A percentile compares a stretch with the other conserved stretches of the same genome.
phyloP scores from a whole-genome alignment of 2,797 vertebrate genomes.

The Anguilla obscura region DNA sequence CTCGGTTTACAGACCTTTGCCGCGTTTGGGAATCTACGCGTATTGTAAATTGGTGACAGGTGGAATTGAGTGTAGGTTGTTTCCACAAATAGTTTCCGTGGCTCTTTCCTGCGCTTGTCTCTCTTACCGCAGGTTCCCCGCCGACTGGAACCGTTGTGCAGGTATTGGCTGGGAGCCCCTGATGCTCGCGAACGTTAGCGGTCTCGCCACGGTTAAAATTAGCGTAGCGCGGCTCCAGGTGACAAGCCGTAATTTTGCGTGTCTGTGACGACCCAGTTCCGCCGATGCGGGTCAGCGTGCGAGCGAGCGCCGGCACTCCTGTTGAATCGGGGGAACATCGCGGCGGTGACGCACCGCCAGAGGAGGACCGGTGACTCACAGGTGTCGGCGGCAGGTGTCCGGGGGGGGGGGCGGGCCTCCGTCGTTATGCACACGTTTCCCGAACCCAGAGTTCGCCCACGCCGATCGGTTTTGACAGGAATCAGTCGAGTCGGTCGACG shows the following conservation, averaged over 20 bases:
- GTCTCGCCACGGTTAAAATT: background rate
- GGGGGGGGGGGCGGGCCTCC: background rate
- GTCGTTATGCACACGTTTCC: background rate
- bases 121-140: background rate
- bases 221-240: background rate
- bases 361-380: background rate
- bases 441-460: background rate
- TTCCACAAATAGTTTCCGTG: background rate
- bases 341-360: background rate
- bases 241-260: background rate
- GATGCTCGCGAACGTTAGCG: background rate
- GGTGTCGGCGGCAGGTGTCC: background rate
- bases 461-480: background rate
- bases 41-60: background rate
- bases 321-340: background rate
- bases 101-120: background rate
- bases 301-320: background rate
- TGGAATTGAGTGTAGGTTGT: background rate
- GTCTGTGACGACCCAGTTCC: background rate
- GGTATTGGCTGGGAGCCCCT: background rate
- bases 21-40: conserved; percentile 1
- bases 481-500: background rate
- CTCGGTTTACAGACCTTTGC: background rate
- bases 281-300: background rate
- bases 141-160: background rate